These are phyloP conservation scores for Nycticryphes semicollaris DNA, from an alignment of 2,113 vertebrate species.

Conservation along the genomic window DNA sequence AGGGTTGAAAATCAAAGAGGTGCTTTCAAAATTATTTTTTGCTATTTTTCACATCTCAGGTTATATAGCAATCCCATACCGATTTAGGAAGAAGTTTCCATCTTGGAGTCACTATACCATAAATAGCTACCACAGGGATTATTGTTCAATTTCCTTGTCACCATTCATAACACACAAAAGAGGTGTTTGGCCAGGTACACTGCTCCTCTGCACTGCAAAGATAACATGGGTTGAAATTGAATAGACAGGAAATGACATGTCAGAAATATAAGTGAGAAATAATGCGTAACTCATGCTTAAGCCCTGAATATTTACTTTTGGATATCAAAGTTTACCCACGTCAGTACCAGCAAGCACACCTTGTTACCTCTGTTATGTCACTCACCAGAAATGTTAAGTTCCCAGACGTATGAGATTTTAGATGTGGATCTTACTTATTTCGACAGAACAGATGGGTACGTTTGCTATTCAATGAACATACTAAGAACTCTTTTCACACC, in stretches of 20 bases:
- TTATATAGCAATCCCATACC: background rate
- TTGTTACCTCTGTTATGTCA: conserved; percentile 20
- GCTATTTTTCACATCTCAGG: background rate
- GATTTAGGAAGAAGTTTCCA: background rate
- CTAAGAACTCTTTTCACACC: conserved; percentile 59
- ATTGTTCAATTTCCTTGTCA: background rate
- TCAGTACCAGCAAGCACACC: background rate
- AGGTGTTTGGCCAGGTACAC: background rate
- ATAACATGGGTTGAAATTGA: background rate
- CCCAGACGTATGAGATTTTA: background rate
- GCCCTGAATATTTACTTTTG: conserved; percentile 30
- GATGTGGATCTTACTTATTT: conserved; percentile 4
- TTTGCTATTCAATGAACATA: conserved; percentile 53
- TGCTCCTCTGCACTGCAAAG: background rate
- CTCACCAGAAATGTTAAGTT: conserved; percentile 23
- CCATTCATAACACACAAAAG: background rate
- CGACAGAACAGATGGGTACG: conserved; percentile 53
- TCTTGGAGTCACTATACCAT: background rate
- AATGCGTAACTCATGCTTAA: background rate
- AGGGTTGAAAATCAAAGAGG: background rate
- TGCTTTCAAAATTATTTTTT: background rate
- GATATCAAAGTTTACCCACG: background rate
- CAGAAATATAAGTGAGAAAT: background rate
- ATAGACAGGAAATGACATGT: background rate
- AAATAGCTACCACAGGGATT: background rate